Evolutionary conservation across 2,888 invertebrate species (phyloP).

Genomic region (Ormyrus labotus): DNA sequence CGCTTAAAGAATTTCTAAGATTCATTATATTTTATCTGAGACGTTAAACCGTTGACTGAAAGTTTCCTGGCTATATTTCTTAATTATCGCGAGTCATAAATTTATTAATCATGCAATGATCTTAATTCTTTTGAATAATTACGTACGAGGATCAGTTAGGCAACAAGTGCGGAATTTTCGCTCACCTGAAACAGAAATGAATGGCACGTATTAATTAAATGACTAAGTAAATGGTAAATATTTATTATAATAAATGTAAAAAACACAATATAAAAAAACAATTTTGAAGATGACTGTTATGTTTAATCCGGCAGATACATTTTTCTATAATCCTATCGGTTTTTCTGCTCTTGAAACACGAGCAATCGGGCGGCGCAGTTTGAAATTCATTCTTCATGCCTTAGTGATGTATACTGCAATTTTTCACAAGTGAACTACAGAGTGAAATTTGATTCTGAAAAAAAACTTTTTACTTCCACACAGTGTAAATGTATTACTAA

Average conservation of each 20-base stretch:
- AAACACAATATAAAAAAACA: not conserved
- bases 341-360: constrained; percentile 22
- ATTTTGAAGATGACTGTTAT: not conserved
- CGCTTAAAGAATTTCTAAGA: no score
- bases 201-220: no score
- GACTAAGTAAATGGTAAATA: no score
- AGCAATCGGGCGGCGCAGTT: not conserved
- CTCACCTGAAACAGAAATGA: constrained; percentile 37
- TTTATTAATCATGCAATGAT: no score
- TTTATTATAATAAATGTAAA: not conserved
- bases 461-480: no score
- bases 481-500: no score
- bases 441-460: constrained; percentile 19
- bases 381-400: constrained; percentile 9
- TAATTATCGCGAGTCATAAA: no score
- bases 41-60: no score
- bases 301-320: not conserved
- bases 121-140: no score
- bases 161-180: not conserved
- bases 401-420: not conserved
- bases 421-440: not conserved
- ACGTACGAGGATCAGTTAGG: no score
- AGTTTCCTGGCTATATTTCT: no score
- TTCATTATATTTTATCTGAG: not conserved
- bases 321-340: constrained; percentile 11